A percentile compares a stretch with the other conserved stretches of the same genome.
Conservation (phyloP, 2,888 invertebrate genomes). For the Trisateles emortualis region DNA sequence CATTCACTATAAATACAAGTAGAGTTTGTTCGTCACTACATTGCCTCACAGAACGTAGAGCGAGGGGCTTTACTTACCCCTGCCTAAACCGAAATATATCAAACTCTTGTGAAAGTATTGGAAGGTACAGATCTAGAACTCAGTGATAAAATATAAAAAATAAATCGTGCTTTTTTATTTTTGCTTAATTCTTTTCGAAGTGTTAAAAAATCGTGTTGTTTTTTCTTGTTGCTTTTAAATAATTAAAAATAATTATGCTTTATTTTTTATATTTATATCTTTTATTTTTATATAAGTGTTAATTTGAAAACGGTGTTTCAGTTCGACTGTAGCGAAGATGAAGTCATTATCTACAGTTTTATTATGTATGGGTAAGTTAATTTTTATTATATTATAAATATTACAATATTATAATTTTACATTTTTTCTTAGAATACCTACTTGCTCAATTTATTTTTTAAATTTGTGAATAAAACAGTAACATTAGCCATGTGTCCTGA, state of each 20-base stretch:
- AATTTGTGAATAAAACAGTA: too few relatives aligned
- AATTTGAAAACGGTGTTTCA: conserved; percentile 64
- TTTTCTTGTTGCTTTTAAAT: conserved; percentile 1
- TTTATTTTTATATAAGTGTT: conserved; percentile 37
- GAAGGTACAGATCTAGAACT: conserved; percentile 63
- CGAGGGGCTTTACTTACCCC: conserved; percentile 70
- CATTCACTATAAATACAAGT: conserved; percentile 80
- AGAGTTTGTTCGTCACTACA: conserved; percentile 60
- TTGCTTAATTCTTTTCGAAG: conserved; percentile 9
- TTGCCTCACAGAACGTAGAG: conserved; percentile 73
- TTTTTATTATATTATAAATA: conserved; percentile 4
- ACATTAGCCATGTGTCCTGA: too few relatives aligned
- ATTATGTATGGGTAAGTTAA: conserved; percentile 74
- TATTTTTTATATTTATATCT: conserved; percentile 16
- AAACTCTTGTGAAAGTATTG: conserved; percentile 77
- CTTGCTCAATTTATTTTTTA: too few relatives aligned
- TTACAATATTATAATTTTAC: too few relatives aligned
- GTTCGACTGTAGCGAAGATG: conserved; percentile 78
- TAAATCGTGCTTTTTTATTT: conserved; percentile 7
- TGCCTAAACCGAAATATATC: conserved; percentile 58
- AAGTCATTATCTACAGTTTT: conserved; percentile 70
- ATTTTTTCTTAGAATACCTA: too few relatives aligned
- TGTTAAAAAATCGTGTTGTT: conserved; percentile 8
- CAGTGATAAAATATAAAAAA: conserved; percentile 16
- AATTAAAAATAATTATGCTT: too few relatives aligned